Evolutionary conservation across 2,888 invertebrate genomes (phyloP).

Genomic region (Heliconius sara): DNA sequence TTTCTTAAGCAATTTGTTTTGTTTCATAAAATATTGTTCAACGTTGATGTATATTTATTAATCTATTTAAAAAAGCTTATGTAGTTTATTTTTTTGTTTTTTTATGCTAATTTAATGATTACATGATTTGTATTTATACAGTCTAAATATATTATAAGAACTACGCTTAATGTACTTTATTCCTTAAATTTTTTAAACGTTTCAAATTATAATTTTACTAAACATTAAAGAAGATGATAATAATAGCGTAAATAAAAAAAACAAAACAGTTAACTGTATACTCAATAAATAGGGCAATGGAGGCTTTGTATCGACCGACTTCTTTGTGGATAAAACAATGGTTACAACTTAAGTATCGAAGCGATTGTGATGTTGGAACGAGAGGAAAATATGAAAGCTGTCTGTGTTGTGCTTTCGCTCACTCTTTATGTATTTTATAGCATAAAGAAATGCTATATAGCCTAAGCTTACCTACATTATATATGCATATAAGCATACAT

Average conservation of each 20-base stretch:
- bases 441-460: neutral
- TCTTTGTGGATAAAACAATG: conserved; percentile 59
- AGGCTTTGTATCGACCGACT: conserved; percentile 54
- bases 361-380: conserved; percentile 30
- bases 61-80: neutral
- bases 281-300: conserved; percentile 49
- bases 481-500: neutral
- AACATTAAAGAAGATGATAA: neutral
- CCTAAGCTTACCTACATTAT: neutral
- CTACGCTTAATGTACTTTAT: neutral
- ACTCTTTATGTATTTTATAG: conserved; percentile 17
- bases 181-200: neutral
- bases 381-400: conserved; percentile 39
- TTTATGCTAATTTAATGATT: neutral
- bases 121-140: neutral
- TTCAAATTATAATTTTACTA: neutral
- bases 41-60: neutral
- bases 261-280: conserved; percentile 37
- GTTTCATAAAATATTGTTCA: neutral
- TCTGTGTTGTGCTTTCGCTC: conserved; percentile 22
- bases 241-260: conserved; percentile 8
- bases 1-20: conserved; percentile 4
- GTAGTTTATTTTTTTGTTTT: neutral
- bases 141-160: neutral
- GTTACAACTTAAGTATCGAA: conserved; percentile 40